Evolutionary conservation across 2,797 vertebrate genomes (phyloP).

Genomic region (Ctenopoma kingsleyae): DNA sequence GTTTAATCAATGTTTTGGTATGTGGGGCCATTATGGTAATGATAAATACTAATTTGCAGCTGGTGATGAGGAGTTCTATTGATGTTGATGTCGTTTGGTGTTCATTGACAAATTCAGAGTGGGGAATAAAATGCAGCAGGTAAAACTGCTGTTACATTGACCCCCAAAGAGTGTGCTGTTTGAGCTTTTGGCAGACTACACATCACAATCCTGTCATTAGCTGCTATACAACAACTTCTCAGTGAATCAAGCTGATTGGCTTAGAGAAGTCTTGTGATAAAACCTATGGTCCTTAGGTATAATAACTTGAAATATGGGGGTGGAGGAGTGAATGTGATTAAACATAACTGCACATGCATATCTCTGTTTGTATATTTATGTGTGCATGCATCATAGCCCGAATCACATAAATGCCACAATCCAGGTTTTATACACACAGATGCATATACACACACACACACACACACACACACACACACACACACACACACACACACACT

Average conservation of each 20-base stretch:
- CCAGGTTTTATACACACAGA: conserved; percentile 2
- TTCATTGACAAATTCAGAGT: conserved; percentile 56
- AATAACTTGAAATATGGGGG: not conserved
- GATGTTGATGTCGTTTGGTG: conserved; percentile 44
- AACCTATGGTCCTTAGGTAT: conserved; percentile 1
- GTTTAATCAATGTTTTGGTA: conserved; percentile 64
- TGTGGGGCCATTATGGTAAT: conserved; percentile 67
- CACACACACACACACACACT: not conserved
- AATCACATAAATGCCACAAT: not conserved
- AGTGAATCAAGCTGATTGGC: conserved; percentile 7
- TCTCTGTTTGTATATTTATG: no score
- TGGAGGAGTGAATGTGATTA: not conserved
- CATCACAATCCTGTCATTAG: conserved; percentile 1
- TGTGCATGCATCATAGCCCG: not conserved
- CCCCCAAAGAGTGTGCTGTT: conserved; percentile 11
- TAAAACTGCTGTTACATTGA: conserved; percentile 34
- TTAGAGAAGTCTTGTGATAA: conserved; percentile 6
- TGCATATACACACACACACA: conserved; percentile 1
- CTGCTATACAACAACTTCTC: conserved; percentile 14
- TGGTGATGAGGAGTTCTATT: conserved; percentile 56
- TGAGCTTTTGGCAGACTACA: not conserved
- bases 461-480: conserved; percentile 6
- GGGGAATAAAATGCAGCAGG: conserved; percentile 40
- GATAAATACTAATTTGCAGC: conserved; percentile 64
- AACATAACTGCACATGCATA: not conserved